Conservation (phyloP, 2,113 vertebrate genomes). For the Platanista minor region DNA sequence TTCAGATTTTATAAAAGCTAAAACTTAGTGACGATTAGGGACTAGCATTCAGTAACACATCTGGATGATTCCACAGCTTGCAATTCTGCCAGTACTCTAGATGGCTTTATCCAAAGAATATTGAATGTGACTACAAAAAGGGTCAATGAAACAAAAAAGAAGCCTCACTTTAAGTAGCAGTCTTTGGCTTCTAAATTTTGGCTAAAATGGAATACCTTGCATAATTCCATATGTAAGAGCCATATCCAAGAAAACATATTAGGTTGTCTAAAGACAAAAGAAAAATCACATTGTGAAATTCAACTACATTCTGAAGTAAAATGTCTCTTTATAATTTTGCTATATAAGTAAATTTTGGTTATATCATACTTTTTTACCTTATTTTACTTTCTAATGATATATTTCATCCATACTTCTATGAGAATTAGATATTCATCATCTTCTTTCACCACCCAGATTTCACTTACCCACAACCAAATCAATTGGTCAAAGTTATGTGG, state of each 20-base stretch:
- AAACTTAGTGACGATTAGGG: background rate
- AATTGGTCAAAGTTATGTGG: background rate
- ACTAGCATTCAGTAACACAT: background rate
- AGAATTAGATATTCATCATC: background rate
- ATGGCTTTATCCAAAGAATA: background rate
- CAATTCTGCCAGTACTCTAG: background rate
- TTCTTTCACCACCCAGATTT: no score
- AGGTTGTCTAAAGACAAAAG: background rate
- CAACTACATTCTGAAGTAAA: background rate
- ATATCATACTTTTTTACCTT: background rate
- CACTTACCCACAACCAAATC: background rate
- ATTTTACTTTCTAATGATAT: background rate
- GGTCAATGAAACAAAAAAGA: background rate
- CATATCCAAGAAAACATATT: background rate
- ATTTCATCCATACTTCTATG: background rate
- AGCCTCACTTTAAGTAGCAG: background rate
- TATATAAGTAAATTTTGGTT: background rate
- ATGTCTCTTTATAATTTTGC: background rate
- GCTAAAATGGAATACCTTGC: background rate
- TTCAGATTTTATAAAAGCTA: background rate
- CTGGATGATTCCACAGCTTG: background rate
- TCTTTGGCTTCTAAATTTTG: background rate
- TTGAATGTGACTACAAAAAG: background rate
- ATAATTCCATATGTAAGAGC: background rate
- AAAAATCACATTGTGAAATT: background rate